Base-by-base conservation (phyloP, 2,888 invertebrate species). In the Acrocyrtus sp. region DNA sequence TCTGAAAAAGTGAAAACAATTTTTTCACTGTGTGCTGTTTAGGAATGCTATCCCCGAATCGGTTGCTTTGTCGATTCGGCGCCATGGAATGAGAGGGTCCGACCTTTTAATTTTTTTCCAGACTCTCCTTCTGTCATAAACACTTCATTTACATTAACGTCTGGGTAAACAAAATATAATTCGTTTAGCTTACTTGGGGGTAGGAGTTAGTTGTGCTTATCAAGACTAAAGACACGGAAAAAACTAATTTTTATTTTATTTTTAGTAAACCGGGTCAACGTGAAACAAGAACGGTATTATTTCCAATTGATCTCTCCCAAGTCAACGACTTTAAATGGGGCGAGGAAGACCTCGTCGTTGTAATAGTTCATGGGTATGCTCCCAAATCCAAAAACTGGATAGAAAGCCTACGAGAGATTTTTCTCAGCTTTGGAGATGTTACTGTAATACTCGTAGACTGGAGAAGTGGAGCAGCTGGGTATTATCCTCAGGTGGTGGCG, bases 11-110 rank as follows among this genome's bases (percentile, higher is more conserved):
- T n/a, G n/a, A n/a, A n/a, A n/a, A n/a, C n/a, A n/a, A n/a, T n/a
- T n/a, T n/a, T n/a, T n/a, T n/a, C n/a, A n/a, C n/a, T n/a, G n/a
- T n/a, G n/a, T n/a, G n/a, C n/a, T n/a, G n/a, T n/a, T n/a, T n/a
- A 75, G 72, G 73, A 73, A n/a, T 76, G 76, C 24, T 76, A 45
- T 53, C 39, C 69, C 12, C 70, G 72, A 22, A 54, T 76, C 0
- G 76, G 76, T 2, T 76, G 76, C 34, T 70, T 76, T 39, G 60
- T 50, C 12, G n/a, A 65, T 1, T 63, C 67, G 24, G 63, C 39
- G 3, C 82, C 84, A 21, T 85, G 85, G 85, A 81, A 81, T 47
- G 84, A 84, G 80, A 54, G 77, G 70, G 63, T 66, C 6, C 29
- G 22, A 10, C 43, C 60, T 43, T 70, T 74, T 22, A 75, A 77